Evolutionary conservation across 2,797 vertebrate species (phyloP).

Genomic region (Danio aesculapii): DNA sequence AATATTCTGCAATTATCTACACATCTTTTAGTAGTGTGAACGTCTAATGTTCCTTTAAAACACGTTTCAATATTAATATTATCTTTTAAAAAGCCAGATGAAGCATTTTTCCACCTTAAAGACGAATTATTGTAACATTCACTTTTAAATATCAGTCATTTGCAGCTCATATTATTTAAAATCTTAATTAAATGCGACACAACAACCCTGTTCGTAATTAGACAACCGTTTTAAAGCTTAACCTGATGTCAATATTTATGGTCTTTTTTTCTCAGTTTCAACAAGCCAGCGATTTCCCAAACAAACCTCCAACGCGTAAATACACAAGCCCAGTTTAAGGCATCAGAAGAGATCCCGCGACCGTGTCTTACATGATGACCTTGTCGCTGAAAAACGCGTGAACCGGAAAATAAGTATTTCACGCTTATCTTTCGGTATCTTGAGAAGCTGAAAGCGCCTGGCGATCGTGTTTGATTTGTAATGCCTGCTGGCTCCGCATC

Average conservation of each 20-base stretch:
- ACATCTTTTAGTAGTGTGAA: background rate
- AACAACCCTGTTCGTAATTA: background rate
- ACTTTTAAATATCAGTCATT: too few species aligned
- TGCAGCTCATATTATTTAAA: background rate
- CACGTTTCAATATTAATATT: too few species aligned
- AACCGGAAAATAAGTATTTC: background rate
- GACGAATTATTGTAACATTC: too few species aligned
- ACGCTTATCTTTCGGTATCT: background rate
- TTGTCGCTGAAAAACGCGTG: background rate
- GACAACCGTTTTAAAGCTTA: background rate
- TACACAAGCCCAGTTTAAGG: too few species aligned
- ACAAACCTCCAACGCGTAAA: background rate
- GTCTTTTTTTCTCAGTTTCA: background rate
- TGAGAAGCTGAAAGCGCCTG: background rate
- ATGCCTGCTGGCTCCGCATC: constrained; percentile 38
- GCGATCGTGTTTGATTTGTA: constrained; percentile 61
- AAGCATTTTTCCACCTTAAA: too few species aligned
- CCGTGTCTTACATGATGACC: too few species aligned
- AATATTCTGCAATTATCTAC: background rate
- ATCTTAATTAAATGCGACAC: background rate
- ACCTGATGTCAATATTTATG: background rate
- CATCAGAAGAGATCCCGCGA: background rate
- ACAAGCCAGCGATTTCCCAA: background rate
- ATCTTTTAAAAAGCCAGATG: too few species aligned
- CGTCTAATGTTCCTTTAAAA: background rate